phyloP scores from a whole-genome alignment of 1,140 invertebrate species.

The Cydia amplana region DNA sequence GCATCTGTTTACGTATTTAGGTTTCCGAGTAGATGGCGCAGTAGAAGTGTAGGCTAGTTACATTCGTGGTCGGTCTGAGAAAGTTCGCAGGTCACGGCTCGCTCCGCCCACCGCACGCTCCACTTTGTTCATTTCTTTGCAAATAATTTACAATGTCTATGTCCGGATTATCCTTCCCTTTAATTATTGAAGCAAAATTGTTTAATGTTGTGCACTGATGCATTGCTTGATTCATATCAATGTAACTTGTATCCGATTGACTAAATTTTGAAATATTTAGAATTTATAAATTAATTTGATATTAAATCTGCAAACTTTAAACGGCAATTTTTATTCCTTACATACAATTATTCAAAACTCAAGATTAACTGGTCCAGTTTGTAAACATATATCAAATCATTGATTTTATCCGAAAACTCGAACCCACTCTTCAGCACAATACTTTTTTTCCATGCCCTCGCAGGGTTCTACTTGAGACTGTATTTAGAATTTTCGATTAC shows the following conservation, averaged over 20 bases:
- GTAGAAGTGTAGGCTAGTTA: constrained; percentile 35
- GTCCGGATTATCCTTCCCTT: neutral
- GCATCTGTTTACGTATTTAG: neutral
- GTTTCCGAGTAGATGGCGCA: neutral
- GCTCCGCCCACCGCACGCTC: constrained; percentile 52
- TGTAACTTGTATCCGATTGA: no score
- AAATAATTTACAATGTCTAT: constrained; percentile 25
- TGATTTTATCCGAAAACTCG: no score
- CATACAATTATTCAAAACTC: no score
- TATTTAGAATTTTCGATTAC: no score
- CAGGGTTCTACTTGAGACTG: no score
- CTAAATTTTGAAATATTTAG: neutral
- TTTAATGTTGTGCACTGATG: neutral
- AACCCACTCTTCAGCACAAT: no score
- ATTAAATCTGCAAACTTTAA: no score
- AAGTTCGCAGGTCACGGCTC: constrained; percentile 50
- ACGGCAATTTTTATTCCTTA: no score
- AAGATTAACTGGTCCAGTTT: no score
- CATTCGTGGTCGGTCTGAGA: constrained; percentile 46
- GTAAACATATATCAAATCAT: no score
- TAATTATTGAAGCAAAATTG: neutral
- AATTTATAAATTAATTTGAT: neutral
- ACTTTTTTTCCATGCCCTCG: no score
- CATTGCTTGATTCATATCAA: neutral
- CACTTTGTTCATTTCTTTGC: constrained; percentile 48